These are phyloP conservation scores for Ptychochromis oligacanthus DNA, from an alignment of 2,113 vertebrate genomes.

Conservation along the genomic window DNA sequence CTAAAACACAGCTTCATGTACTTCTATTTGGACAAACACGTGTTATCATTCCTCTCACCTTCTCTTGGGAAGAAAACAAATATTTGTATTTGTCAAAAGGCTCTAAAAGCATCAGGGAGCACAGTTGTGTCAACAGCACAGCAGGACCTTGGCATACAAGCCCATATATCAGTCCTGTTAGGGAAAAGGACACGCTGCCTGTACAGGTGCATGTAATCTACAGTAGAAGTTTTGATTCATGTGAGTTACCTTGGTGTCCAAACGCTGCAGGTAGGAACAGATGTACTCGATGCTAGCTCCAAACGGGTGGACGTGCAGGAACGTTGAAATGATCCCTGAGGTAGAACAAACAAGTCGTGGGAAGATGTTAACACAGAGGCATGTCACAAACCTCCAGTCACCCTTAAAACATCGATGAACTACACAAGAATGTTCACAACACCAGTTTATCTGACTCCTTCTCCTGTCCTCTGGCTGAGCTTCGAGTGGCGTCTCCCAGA, in stretches of 20 bases:
- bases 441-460: not conserved
- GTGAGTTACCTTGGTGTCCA: slow-evolving; percentile 90
- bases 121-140: slow-evolving; percentile 19
- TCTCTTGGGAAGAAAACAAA: not conserved
- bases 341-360: slow-evolving; percentile 37
- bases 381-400: not conserved
- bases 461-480: slow-evolving; percentile 26
- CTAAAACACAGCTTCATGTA: not conserved
- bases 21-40: not conserved
- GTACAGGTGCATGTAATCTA: slow-evolving; percentile 20
- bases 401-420: slow-evolving; percentile 8
- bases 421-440: not conserved
- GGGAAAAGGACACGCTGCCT: slow-evolving; percentile 29
- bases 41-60: not conserved
- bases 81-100: not conserved
- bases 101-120: slow-evolving; percentile 14
- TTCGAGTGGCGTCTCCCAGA: slow-evolving; percentile 49
- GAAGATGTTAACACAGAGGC: slow-evolving; percentile 16
- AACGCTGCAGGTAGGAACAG: slow-evolving; percentile 94
- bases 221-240: not conserved
- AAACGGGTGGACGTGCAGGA: slow-evolving; percentile 95
- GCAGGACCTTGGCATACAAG: slow-evolving; percentile 22
- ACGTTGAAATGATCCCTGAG: slow-evolving; percentile 94
- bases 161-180: slow-evolving; percentile 40
- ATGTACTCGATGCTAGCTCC: slow-evolving; percentile 98